These are phyloP conservation scores for Agriopis leucophaearia DNA, from an alignment of 2,888 invertebrate species.

Conservation along the genomic window DNA sequence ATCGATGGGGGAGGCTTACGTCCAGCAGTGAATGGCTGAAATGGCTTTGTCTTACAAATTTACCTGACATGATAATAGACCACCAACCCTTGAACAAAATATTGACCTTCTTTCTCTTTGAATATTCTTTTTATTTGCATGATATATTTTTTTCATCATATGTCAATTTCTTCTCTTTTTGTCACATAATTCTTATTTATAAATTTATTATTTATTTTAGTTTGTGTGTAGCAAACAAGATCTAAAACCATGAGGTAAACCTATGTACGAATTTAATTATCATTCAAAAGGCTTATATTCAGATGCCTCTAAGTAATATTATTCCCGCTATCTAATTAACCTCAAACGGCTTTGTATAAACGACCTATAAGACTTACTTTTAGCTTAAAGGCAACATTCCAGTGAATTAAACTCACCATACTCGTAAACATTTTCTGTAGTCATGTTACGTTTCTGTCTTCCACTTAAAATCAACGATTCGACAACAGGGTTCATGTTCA, in stretches of 20 bases:
- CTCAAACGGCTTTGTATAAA: slow-evolving; percentile 14
- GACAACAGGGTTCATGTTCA: neutral
- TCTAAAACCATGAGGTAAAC: neutral
- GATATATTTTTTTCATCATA: too few species aligned
- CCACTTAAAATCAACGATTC: neutral
- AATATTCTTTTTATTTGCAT: too few species aligned
- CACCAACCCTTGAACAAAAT: too few species aligned
- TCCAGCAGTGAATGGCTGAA: too few species aligned
- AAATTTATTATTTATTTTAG: neutral
- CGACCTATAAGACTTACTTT: slow-evolving; percentile 19
- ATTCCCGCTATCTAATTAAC: slow-evolving; percentile 13
- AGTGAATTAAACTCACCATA: slow-evolving; percentile 23
- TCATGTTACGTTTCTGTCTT: slow-evolving; percentile 6
- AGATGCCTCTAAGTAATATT: neutral
- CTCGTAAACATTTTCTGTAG: slow-evolving; percentile 20
- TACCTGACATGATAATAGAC: too few species aligned
- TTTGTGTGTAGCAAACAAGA: neutral
- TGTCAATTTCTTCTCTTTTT: neutral
- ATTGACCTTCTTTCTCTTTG: too few species aligned
- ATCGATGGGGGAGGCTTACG: too few species aligned
- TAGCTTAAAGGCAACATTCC: slow-evolving; percentile 18
- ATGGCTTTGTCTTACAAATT: too few species aligned
- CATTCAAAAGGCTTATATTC: slow-evolving; percentile 1
- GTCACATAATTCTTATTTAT: neutral
- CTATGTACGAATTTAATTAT: neutral